Percentiles rank a stretch among this genome's conserved stretches.
These are phyloP conservation scores for Huso huso DNA, from an alignment of 2,797 vertebrate species.

Conservation along the genomic window DNA sequence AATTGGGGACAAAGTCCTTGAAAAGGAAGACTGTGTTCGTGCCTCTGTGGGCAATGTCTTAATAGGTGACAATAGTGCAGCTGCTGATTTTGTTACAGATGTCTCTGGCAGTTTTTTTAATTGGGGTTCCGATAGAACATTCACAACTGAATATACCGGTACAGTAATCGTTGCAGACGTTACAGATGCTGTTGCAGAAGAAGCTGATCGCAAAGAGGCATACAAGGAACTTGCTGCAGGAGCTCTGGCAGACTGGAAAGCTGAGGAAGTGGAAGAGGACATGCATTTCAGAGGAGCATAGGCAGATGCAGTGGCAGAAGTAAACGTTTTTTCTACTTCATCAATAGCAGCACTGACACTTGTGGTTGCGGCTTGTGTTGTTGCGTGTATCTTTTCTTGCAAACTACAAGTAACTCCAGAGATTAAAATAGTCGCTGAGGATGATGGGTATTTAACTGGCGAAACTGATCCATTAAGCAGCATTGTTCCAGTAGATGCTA, in stretches of 20 bases:
- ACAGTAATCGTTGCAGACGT: constrained; percentile 90
- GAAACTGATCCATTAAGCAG: constrained; percentile 85
- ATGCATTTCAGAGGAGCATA: constrained; percentile 89
- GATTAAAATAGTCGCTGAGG: constrained; percentile 70
- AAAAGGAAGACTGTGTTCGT: constrained; percentile 69
- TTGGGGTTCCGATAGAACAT: constrained; percentile 87
- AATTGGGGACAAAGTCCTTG: constrained; percentile 77
- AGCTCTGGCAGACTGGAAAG: constrained; percentile 87
- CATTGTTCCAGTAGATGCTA: constrained; percentile 69
- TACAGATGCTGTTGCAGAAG: constrained; percentile 80
- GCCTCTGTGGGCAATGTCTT: constrained; percentile 75
- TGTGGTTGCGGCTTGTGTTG: constrained; percentile 78
- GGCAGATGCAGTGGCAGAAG: constrained; percentile 74
- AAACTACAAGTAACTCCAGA: constrained; percentile 78
- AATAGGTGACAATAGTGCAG: constrained; percentile 80
- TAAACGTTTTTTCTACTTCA: constrained; percentile 80
- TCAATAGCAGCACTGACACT: constrained; percentile 75
- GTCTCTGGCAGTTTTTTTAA: constrained; percentile 91
- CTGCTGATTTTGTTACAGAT: constrained; percentile 71
- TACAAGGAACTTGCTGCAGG: constrained; percentile 82
- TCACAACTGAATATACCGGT: constrained; percentile 94
- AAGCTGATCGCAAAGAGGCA: constrained; percentile 71
- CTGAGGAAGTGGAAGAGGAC: constrained; percentile 78
- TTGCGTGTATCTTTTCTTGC: constrained; percentile 87
- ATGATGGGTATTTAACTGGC: constrained; percentile 82